Evolutionary conservation across 2,113 vertebrate species (phyloP).

Genomic region (Nibea albiflora): DNA sequence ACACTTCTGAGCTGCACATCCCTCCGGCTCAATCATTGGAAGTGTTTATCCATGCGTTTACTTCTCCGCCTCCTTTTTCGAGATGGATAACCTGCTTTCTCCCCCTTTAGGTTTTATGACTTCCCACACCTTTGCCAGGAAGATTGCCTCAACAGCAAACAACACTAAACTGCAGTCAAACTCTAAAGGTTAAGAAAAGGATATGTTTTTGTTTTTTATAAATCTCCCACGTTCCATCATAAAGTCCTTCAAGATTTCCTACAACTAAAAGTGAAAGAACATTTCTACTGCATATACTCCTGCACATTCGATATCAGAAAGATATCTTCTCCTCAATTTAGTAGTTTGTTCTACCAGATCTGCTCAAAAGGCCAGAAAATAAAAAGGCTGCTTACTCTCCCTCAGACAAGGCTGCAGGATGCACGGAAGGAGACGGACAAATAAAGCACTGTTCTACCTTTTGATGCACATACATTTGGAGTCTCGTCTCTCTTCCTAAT

Average conservation of each 20-base stretch:
- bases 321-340: background rate
- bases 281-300: background rate
- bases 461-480: slow-evolving; percentile 41
- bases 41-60: slow-evolving; percentile 64
- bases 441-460: slow-evolving; percentile 44
- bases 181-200: background rate
- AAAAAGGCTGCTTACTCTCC: background rate
- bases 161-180: background rate
- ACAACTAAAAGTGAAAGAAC: slow-evolving; percentile 11
- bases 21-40: slow-evolving; percentile 54
- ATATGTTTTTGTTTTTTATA: background rate
- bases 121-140: slow-evolving; percentile 31
- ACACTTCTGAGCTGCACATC: slow-evolving; percentile 48
- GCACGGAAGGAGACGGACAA: slow-evolving; percentile 27
- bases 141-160: slow-evolving; percentile 29
- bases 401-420: slow-evolving; percentile 11
- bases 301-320: background rate
- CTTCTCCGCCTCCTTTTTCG: slow-evolving; percentile 23
- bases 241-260: slow-evolving; percentile 16
- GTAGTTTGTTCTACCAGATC: slow-evolving; percentile 8
- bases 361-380: slow-evolving; percentile 9
- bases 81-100: slow-evolving; percentile 44
- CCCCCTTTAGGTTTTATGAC: slow-evolving; percentile 32
- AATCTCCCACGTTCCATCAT: slow-evolving; percentile 10
- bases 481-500: slow-evolving; percentile 43